A percentile compares a stretch with the other conserved stretches of the same genome.
Conservation (phyloP, 2,113 vertebrate genomes). For the Ifrita kowaldi region DNA sequence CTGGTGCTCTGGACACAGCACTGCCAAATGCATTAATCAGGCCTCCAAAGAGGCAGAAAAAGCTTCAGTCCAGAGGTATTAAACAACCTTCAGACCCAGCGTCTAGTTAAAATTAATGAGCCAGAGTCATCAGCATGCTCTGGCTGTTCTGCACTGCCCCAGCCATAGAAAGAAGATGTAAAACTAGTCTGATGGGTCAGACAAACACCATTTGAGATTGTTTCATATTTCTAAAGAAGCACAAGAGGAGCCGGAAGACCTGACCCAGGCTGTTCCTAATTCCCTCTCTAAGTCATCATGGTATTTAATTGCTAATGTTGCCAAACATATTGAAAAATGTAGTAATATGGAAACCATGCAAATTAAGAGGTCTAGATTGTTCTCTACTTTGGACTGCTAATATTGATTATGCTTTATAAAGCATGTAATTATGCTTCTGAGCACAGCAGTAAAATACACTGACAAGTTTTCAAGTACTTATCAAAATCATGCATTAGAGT, state of each 20-base stretch:
- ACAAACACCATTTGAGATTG: not conserved
- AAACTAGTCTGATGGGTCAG: not conserved
- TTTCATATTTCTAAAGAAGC: not conserved
- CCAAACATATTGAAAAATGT: not conserved
- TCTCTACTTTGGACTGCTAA: not conserved
- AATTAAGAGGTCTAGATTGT: slow-evolving; percentile 1
- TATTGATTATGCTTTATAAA: slow-evolving; percentile 28
- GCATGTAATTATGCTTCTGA: slow-evolving; percentile 14
- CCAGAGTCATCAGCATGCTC: not conserved
- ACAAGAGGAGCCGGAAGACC: not conserved
- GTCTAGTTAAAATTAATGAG: slow-evolving; percentile 23
- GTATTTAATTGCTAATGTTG: not conserved
- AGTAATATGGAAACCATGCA: not conserved
- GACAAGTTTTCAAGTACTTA: slow-evolving; percentile 1
- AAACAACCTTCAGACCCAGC: not conserved
- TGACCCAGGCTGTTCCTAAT: not conserved
- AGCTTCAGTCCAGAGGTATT: not conserved
- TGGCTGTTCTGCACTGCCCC: not conserved
- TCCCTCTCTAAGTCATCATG: not conserved
- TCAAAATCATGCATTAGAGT: not conserved
- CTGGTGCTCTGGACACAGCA: not conserved
- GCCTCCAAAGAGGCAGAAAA: not conserved
- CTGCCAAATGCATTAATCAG: not conserved
- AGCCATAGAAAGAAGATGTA: not conserved
- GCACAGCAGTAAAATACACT: not conserved